phyloP scores from a whole-genome alignment of 2,888 invertebrate genomes.

The Platycnemis pennipes region DNA sequence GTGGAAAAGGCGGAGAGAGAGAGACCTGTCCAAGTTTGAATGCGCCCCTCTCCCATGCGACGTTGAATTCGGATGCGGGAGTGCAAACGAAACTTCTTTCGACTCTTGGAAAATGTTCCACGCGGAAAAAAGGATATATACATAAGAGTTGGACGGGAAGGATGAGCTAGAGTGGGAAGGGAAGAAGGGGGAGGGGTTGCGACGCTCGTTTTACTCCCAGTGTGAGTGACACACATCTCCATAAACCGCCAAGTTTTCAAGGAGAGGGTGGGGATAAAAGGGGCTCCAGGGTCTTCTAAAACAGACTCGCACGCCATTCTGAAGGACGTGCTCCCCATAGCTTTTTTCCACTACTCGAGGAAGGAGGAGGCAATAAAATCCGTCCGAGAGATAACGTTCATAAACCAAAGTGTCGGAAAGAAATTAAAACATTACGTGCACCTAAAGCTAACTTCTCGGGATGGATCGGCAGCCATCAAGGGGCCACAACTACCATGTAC shows the following conservation, averaged over 20 bases:
- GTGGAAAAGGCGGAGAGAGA: not conserved
- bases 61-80: not conserved
- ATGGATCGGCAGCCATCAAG: not conserved
- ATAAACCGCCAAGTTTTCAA: not conserved
- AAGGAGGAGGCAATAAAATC: not conserved
- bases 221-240: constrained; percentile 31
- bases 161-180: not conserved
- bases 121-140: no score
- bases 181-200: not conserved
- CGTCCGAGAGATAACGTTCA: not conserved
- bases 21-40: constrained; percentile 2
- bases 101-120: not conserved
- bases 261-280: not conserved
- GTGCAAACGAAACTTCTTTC: constrained; percentile 22
- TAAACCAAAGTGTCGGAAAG: not conserved
- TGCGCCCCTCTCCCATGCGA: not conserved
- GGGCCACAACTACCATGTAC: not conserved
- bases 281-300: not conserved
- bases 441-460: not conserved
- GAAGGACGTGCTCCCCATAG: not conserved
- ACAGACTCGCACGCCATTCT: not conserved
- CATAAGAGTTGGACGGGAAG: no score
- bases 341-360: not conserved
- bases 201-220: not conserved
- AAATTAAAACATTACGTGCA: not conserved